Conservation (phyloP, 2,113 vertebrate genomes). For the Aphyosemion australe region DNA sequence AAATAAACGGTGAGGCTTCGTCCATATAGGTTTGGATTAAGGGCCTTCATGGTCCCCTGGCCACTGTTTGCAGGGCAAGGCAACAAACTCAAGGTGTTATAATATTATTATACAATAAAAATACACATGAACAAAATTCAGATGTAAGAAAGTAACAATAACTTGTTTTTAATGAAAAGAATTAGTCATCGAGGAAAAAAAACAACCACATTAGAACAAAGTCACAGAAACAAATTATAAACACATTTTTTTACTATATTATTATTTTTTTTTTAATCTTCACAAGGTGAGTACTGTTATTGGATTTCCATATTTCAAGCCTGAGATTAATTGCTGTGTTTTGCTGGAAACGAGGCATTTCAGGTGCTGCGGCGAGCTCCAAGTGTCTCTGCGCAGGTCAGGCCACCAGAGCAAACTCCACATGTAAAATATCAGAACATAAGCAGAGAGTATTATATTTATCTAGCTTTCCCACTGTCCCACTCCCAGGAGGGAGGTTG, state of each 20-base stretch:
- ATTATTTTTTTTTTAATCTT: too few relatives aligned
- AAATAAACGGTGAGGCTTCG: too few relatives aligned
- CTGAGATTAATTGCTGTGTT: constrained; percentile 2
- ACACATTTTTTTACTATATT: too few relatives aligned
- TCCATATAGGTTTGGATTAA: too few relatives aligned
- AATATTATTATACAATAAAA: too few relatives aligned
- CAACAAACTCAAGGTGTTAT: too few relatives aligned
- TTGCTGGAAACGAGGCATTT: background rate
- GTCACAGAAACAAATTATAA: too few relatives aligned
- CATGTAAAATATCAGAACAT: constrained; percentile 33
- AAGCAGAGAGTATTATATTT: constrained; percentile 42
- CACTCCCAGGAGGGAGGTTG: constrained; percentile 46
- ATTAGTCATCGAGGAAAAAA: background rate
- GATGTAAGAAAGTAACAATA: too few relatives aligned
- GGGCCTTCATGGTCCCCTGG: too few relatives aligned
- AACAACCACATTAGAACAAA: background rate
- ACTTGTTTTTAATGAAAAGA: too few relatives aligned
- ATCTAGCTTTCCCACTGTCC: constrained; percentile 39
- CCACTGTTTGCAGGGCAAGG: too few relatives aligned
- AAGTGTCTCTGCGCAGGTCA: constrained; percentile 24
- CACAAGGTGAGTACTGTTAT: background rate
- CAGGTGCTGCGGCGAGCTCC: constrained; percentile 32
- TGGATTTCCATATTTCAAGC: background rate
- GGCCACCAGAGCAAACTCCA: constrained; percentile 19
- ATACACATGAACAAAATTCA: too few relatives aligned